A percentile compares a stretch with the other conserved stretches of the same genome.
Conservation (phyloP, 2,797 vertebrate genomes). For the Poecilia wingei region DNA sequence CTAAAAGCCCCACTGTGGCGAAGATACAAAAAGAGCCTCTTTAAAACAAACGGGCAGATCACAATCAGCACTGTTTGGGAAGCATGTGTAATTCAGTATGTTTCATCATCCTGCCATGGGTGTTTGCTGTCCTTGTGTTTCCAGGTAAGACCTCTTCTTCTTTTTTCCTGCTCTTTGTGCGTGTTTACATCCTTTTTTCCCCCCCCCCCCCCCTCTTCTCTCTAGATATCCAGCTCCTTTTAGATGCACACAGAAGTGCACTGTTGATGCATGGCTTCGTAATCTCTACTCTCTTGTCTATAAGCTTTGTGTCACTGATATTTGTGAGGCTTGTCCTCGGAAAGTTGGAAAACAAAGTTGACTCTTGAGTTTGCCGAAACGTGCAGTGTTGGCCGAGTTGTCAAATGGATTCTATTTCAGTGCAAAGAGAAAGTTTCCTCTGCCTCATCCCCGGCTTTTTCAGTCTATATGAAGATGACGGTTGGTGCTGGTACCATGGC, state of each 20-base stretch:
- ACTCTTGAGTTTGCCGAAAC: background rate
- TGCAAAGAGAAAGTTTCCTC: background rate
- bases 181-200: constrained; percentile 32
- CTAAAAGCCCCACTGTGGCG: constrained; percentile 43
- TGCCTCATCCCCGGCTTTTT: background rate
- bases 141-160: constrained; percentile 78
- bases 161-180: constrained; percentile 4
- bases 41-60: constrained; percentile 50
- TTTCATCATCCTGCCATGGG: constrained; percentile 79
- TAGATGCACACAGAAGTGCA: constrained; percentile 35
- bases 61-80: constrained; percentile 62
- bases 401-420: background rate
- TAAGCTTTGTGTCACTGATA: constrained; percentile 14
- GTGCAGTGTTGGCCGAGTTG: background rate
- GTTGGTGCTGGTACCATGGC: background rate
- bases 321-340: background rate
- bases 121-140: constrained; percentile 80
- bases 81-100: constrained; percentile 82
- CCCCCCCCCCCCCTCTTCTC: background rate
- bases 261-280: constrained; percentile 22
- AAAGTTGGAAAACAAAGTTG: background rate
- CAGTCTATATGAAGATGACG: background rate
- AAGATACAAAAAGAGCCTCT: constrained; percentile 48
- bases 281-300: background rate
- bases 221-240: constrained; percentile 31